Evolutionary conservation across 2,888 invertebrate genomes (phyloP), one percentile per base, ranked within the genome.

Genomic region (Leptopilina drosophilae): DNA sequence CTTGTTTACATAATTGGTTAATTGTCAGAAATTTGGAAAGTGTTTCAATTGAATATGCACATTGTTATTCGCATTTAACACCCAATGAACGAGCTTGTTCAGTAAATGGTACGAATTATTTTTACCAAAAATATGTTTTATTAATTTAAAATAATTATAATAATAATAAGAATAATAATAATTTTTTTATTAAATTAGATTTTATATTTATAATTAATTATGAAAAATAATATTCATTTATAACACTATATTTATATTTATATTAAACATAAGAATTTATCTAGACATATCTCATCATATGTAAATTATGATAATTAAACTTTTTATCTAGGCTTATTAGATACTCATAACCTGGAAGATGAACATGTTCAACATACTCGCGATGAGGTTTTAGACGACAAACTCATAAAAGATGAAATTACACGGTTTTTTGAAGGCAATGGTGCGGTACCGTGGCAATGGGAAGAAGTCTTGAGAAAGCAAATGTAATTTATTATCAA

Each of bases 1-100:
- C 78, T 53, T 78, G 78, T 33, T 26, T 84, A n/a, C 84, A 83
- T 15, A 84, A 84, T 77, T 84, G 64, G 69, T 33, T 80, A 15
- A 40, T 67, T 67, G 11, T 11, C 20, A 9, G 46, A 67, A 49
- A 67, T 20, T 46, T 49, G 46, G 46, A 67, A 46, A 15, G 49
- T 9, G 11, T 4, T 46, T 3, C 46, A n/a, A 49, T 46, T 4
- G 6, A 46, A 67, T 11, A 20, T 1, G n/a, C 42, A 15, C 11
- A 46, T 20, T 67, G 46, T 20, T 67, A 67, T n/a, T 46, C 67
- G 9, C 42, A 67, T 67, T 67, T 20, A 67, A 46, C 20, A 46
- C 67, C 46, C n/a, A 46, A 15, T 15, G 20, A 67, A 11, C 15
- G 42, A 49, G 42, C 20, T 20, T 20, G 46, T 20, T 0, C 42